phyloP scores from a whole-genome alignment of 2,888 invertebrate genomes.

The Dichetophora obliterata region DNA sequence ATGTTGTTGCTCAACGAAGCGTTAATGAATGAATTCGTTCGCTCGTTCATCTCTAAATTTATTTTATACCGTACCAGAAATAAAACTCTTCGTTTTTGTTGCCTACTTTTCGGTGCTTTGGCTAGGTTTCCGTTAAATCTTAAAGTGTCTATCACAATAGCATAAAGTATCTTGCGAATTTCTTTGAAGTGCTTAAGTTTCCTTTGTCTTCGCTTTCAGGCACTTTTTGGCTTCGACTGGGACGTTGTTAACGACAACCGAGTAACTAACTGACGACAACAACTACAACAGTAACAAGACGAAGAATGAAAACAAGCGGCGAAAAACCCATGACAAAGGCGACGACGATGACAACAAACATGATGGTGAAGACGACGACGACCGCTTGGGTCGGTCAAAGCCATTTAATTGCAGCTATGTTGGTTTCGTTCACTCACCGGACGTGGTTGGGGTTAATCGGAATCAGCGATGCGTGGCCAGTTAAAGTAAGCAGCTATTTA shows the following conservation, averaged over 20 bases:
- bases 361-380: background rate
- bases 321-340: conserved; percentile 27
- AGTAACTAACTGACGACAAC: conserved; percentile 8
- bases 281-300: conserved; percentile 6
- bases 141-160: background rate
- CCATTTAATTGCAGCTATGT: conserved; percentile 20
- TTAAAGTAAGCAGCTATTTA: background rate
- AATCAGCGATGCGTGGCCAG: conserved; percentile 21
- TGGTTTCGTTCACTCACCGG: conserved; percentile 7
- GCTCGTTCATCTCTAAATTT: conserved; percentile 29
- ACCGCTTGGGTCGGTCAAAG: conserved; percentile 13
- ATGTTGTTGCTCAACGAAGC: conserved; percentile 44
- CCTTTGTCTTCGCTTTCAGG: background rate
- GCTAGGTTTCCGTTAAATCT: background rate
- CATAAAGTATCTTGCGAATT: background rate
- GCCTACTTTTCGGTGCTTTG: conserved; percentile 15
- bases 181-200: background rate
- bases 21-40: conserved; percentile 31
- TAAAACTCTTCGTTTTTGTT: background rate
- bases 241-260: conserved; percentile 31
- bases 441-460: conserved; percentile 16
- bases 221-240: conserved; percentile 13
- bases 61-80: conserved; percentile 8
- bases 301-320: background rate
- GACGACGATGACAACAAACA: background rate